phyloP scores from a whole-genome alignment of 2,888 invertebrate genomes.

The Dolichopus griseipennis region DNA sequence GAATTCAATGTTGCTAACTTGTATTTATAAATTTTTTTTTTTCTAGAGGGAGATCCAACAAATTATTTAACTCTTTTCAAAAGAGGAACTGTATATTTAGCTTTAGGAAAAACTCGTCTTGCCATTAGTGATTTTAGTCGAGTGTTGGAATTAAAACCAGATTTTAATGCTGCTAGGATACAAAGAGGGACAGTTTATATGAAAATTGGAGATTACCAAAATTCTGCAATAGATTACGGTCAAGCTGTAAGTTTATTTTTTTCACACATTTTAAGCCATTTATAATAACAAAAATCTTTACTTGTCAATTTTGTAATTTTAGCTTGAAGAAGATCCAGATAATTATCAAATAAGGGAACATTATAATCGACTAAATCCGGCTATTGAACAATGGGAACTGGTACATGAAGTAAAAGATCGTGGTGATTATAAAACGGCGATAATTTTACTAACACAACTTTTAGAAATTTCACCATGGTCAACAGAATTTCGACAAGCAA shows the following conservation, averaged over 20 bases:
- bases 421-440: slow-evolving; percentile 51
- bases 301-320: slow-evolving; percentile 20
- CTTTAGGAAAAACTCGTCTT: slow-evolving; percentile 89
- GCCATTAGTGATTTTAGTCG: slow-evolving; percentile 89
- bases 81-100: slow-evolving; percentile 91
- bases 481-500: slow-evolving; percentile 65
- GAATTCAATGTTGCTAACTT: too few species aligned
- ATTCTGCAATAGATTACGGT: slow-evolving; percentile 73
- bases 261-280: too few species aligned
- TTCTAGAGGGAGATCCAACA: slow-evolving; percentile 81
- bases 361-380: slow-evolving; percentile 55
- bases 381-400: slow-evolving; percentile 53
- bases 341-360: slow-evolving; percentile 69
- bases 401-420: slow-evolving; percentile 56
- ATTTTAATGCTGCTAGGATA: slow-evolving; percentile 78
- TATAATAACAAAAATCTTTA: slow-evolving; percentile 4
- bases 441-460: slow-evolving; percentile 54
- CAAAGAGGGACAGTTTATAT: slow-evolving; percentile 83
- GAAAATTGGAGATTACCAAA: slow-evolving; percentile 76
- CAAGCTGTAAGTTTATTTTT: slow-evolving; percentile 64
- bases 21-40: not conserved
- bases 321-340: slow-evolving; percentile 63
- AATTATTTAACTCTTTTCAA: slow-evolving; percentile 96
- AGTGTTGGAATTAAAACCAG: slow-evolving; percentile 88
- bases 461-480: slow-evolving; percentile 89